Percentiles rank a stretch among this genome's conserved stretches.
These are phyloP conservation scores for Hyperopisus bebe DNA, from an alignment of 2,113 vertebrate genomes.

Conservation along the genomic window DNA sequence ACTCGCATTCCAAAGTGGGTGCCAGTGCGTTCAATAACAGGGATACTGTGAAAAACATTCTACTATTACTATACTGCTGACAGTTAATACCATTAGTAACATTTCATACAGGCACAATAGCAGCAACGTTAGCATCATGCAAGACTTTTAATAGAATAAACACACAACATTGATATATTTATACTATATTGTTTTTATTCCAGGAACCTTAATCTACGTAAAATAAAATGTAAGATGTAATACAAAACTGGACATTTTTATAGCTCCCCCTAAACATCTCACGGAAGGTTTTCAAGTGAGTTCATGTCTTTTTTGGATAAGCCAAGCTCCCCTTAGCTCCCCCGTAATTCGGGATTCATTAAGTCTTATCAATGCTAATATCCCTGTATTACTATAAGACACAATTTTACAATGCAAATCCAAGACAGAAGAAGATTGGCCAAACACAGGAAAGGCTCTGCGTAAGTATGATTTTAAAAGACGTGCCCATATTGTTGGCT, in stretches of 20 bases:
- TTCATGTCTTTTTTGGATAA: too few relatives aligned
- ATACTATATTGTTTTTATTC: too few relatives aligned
- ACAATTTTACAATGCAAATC: neutral
- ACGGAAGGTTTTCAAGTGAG: too few relatives aligned
- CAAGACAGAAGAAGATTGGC: neutral
- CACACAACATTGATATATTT: too few relatives aligned
- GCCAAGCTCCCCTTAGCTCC: too few relatives aligned
- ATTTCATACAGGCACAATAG: neutral
- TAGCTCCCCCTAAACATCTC: too few relatives aligned
- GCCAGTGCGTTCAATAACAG: neutral
- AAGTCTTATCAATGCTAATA: neutral
- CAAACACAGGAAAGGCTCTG: neutral
- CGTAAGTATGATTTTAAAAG: neutral
- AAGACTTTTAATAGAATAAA: neutral
- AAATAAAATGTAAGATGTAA: too few relatives aligned
- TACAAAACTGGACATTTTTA: too few relatives aligned
- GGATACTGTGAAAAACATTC: neutral
- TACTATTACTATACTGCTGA: neutral
- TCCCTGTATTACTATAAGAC: neutral
- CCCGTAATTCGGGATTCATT: neutral
- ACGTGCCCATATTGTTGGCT: neutral
- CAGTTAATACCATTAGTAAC: neutral
- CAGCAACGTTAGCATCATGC: neutral
- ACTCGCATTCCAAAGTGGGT: neutral
- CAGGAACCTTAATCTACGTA: too few relatives aligned